These are phyloP conservation scores for Icerya purchasi DNA, from an alignment of 2,888 invertebrate genomes.

Conservation along the genomic window DNA sequence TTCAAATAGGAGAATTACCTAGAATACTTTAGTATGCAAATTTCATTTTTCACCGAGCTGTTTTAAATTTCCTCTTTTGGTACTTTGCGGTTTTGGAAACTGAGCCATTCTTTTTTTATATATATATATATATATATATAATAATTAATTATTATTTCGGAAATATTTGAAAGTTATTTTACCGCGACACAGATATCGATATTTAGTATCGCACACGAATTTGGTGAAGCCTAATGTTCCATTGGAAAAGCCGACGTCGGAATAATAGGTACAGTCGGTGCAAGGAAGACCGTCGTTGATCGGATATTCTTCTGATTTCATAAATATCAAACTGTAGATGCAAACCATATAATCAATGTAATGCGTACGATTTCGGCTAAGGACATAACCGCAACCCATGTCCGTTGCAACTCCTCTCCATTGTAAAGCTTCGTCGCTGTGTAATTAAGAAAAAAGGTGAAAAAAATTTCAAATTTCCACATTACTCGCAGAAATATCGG, in stretches of 20 bases:
- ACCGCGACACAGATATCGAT: background rate
- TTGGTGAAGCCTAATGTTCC: background rate
- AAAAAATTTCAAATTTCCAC: too few species aligned
- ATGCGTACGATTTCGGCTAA: background rate
- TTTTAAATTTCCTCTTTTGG: too few species aligned
- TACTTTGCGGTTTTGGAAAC: too few species aligned
- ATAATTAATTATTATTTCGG: too few species aligned
- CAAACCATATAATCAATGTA: background rate
- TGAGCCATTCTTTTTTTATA: too few species aligned
- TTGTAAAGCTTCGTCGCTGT: background rate
- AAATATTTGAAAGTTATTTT: too few species aligned
- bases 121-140: too few species aligned
- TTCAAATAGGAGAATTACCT: too few species aligned
- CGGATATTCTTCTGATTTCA: background rate
- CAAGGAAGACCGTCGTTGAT: background rate
- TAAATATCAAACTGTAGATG: background rate
- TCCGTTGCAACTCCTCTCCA: background rate
- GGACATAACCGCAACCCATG: background rate
- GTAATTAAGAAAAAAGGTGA: too few species aligned
- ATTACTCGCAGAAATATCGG: too few species aligned
- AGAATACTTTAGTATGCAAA: too few species aligned
- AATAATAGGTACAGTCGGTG: background rate
- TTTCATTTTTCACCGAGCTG: too few species aligned
- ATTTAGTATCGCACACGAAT: background rate
- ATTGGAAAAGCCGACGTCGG: background rate